Base-by-base conservation (phyloP, 2,888 invertebrate genomes). In the Orgyia antiqua region DNA sequence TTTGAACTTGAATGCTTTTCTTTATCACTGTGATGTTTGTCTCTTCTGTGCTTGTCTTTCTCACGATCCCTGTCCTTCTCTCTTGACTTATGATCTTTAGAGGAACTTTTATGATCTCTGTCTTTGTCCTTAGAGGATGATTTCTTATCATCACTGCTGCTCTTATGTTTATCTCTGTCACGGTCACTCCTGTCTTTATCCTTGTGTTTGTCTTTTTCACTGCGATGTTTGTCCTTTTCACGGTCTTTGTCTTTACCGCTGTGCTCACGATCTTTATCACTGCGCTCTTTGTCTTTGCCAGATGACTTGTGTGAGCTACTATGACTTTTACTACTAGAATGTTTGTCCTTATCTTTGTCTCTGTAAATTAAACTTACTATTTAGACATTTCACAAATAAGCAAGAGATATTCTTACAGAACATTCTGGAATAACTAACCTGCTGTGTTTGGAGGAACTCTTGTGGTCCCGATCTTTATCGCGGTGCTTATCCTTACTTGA, bases 401-500 rank as follows among this genome's bases (percentile, higher is more conserved):
- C 26, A 40, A 8, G 32, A 24, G 25, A 39, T 36, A 25, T 34
- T 40, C 12, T 32, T 18, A 33, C 24, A 51, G 74, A 82, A 70
- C 31, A 46, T 76, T 82, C 79, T 76, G 59, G 76, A 80, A 72
- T 24, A 52, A 60, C 69, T 74, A 71, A 86, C 86, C 80, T 82
- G 78, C 78, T 78, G 55, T 79, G 79, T 59, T 86, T 82, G 38
- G 77, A 71, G n/a, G 75, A 83, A 60, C 83, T 88, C 61, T 88
- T 88, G 64, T 88, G 89, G 44, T 89, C 88, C 47, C 88, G 87
- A 45, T 91, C 90, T 60, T 90, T 91, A 57, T 91, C 91, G 42
- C 90, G 88, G 62, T 92, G 89, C 59, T 91, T 91, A 58, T 91
- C 91, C 60, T 89, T 91, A 64, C 89, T 90, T 5, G 90, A 90